Percentiles rank a stretch among this genome's conserved stretches.
Conservation (phyloP, 2,113 vertebrate species). For the Ciconia boyciana region DNA sequence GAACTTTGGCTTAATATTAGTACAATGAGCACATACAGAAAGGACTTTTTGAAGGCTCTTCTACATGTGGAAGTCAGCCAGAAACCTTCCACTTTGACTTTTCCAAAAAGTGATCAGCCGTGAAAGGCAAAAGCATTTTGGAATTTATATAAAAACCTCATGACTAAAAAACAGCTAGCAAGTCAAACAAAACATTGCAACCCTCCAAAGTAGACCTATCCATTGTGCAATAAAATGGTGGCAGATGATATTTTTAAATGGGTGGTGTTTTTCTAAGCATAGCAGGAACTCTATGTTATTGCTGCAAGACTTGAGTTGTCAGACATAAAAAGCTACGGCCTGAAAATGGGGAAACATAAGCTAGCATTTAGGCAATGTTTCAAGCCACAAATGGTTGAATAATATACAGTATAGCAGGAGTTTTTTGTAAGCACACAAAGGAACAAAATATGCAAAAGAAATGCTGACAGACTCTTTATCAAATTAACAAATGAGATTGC, state of each 20-base stretch:
- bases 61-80: background rate
- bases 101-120: background rate
- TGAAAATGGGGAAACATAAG: slow-evolving; percentile 27
- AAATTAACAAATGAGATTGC: background rate
- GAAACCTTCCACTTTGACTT: background rate
- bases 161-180: background rate
- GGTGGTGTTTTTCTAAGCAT: slow-evolving; percentile 13
- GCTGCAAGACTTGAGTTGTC: slow-evolving; percentile 26
- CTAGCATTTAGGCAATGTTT: slow-evolving; percentile 28
- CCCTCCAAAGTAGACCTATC: background rate
- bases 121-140: background rate
- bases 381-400: slow-evolving; percentile 39
- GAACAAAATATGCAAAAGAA: background rate
- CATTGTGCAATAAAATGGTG: background rate
- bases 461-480: background rate
- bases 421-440: background rate
- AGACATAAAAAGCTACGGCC: background rate
- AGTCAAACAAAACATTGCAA: background rate
- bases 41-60: background rate
- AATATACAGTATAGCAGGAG: background rate
- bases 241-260: slow-evolving; percentile 20
- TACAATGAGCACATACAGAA: background rate
- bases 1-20: background rate
- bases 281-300: background rate
- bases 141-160: background rate